These are phyloP conservation scores for Dufourea novaeangliae DNA, from an alignment of 1,140 invertebrate genomes.

Conservation along the genomic window DNA sequence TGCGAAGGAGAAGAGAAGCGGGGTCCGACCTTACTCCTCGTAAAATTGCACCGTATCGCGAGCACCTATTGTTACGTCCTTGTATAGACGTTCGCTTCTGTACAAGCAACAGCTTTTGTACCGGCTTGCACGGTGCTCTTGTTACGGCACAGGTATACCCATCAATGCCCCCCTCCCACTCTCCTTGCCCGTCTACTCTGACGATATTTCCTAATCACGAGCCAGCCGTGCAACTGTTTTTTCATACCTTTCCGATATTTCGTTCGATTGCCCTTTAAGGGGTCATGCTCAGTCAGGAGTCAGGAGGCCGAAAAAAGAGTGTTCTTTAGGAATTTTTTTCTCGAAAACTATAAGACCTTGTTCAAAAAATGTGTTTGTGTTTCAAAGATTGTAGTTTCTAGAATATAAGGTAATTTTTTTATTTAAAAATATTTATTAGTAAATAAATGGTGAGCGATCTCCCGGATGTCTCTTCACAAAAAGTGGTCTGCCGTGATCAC, in stretches of 20 bases:
- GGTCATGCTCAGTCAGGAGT: too few relatives aligned
- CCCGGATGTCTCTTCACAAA: too few relatives aligned
- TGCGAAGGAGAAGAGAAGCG: conserved; percentile 7
- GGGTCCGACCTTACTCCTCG: conserved; percentile 48
- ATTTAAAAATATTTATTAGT: too few relatives aligned
- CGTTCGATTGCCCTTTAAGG: neutral
- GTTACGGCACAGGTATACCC: conserved; percentile 24
- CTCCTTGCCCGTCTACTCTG: too few relatives aligned
- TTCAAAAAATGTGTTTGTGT: too few relatives aligned
- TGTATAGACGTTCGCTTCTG: conserved; percentile 25
- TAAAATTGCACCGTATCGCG: conserved; percentile 53
- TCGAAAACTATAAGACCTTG: too few relatives aligned
- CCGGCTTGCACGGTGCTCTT: conserved; percentile 2
- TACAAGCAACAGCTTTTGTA: neutral
- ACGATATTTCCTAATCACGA: neutral
- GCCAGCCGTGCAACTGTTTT: neutral
- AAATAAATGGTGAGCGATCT: too few relatives aligned
- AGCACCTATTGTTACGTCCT: conserved; percentile 30
- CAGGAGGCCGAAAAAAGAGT: too few relatives aligned
- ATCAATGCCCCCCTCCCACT: neutral
- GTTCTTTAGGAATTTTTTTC: too few relatives aligned
- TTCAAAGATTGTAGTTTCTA: too few relatives aligned
- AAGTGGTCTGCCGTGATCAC: too few relatives aligned
- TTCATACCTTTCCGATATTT: neutral
- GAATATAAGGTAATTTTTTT: too few relatives aligned